These are phyloP conservation scores for Galemys pyrenaicus DNA, from an alignment of 2,113 vertebrate genomes.

Conservation along the genomic window DNA sequence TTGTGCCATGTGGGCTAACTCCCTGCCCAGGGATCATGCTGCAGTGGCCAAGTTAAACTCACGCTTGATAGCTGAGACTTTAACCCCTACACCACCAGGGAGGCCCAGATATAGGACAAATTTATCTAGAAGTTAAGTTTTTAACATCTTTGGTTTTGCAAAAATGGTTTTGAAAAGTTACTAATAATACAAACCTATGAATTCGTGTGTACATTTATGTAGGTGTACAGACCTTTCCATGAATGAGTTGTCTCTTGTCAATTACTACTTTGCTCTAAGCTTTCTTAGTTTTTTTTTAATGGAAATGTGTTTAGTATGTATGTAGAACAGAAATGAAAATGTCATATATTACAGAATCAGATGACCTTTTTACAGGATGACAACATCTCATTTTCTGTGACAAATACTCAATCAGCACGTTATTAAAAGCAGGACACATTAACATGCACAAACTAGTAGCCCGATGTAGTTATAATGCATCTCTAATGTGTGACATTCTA, in stretches of 20 bases:
- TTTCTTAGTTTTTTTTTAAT: conserved; percentile 43
- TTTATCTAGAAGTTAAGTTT: conserved; percentile 29
- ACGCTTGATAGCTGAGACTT: too few species aligned
- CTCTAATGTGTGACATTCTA: conserved; percentile 64
- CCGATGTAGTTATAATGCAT: conserved; percentile 62
- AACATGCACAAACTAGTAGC: conserved; percentile 57
- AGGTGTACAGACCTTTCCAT: neutral
- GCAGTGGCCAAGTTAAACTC: too few species aligned
- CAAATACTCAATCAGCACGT: conserved; percentile 65
- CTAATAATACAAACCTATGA: too few species aligned
- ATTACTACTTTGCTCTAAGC: conserved; percentile 50
- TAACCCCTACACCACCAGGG: too few species aligned
- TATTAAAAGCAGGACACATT: conserved; percentile 61
- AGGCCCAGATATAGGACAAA: neutral
- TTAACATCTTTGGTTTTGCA: neutral
- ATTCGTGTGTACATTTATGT: neutral
- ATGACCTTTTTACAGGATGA: conserved; percentile 68
- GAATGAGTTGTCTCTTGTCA: neutral
- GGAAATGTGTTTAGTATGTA: conserved; percentile 4
- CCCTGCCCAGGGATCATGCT: too few species aligned
- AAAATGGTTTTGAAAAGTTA: neutral
- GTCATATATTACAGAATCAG: conserved; percentile 63
- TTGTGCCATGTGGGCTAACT: too few species aligned
- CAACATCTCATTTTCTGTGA: conserved; percentile 63
- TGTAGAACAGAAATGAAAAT: conserved; percentile 67